A percentile compares a stretch with the other conserved stretches of the same genome.
Evolutionary conservation across 2,797 vertebrate species (phyloP).

Genomic region (Onychomys leucogaster): DNA sequence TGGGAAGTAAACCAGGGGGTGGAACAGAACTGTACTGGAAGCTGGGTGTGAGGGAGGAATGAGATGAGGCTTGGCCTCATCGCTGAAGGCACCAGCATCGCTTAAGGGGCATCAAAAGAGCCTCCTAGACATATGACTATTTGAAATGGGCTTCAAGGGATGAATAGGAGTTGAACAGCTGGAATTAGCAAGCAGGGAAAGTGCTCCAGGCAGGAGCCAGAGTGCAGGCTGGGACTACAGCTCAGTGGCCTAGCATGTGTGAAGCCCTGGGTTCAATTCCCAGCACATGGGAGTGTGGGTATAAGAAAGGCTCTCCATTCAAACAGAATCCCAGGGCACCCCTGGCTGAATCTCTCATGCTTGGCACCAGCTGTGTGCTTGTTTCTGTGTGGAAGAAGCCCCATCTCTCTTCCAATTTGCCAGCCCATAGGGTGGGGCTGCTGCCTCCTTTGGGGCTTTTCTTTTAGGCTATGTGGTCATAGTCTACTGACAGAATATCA

Average conservation of each 20-base stretch:
- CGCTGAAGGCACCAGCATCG: background rate
- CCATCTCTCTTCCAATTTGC: too few species aligned
- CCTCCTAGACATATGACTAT: background rate
- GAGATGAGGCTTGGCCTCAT: rapidly evolving
- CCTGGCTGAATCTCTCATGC: background rate
- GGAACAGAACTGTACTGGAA: background rate
- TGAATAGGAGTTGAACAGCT: background rate
- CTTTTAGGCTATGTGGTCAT: background rate
- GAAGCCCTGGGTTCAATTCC: background rate
- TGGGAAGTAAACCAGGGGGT: background rate
- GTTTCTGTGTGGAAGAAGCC: background rate
- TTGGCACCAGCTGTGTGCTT: background rate
- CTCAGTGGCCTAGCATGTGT: background rate
- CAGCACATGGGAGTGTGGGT: background rate
- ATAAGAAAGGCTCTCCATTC: background rate
- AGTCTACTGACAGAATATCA: background rate
- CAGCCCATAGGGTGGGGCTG: background rate
- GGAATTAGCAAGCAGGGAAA: background rate
- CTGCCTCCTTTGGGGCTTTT: background rate
- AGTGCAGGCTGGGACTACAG: background rate
- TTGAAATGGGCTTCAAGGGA: background rate
- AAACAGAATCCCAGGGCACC: background rate
- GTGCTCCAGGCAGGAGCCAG: background rate
- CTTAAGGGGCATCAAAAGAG: background rate
- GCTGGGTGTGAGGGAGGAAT: background rate